Evolutionary conservation across 1,140 invertebrate genomes (phyloP), one percentile per base, ranked within the genome.

Genomic region (Nilaparvata lugens): DNA sequence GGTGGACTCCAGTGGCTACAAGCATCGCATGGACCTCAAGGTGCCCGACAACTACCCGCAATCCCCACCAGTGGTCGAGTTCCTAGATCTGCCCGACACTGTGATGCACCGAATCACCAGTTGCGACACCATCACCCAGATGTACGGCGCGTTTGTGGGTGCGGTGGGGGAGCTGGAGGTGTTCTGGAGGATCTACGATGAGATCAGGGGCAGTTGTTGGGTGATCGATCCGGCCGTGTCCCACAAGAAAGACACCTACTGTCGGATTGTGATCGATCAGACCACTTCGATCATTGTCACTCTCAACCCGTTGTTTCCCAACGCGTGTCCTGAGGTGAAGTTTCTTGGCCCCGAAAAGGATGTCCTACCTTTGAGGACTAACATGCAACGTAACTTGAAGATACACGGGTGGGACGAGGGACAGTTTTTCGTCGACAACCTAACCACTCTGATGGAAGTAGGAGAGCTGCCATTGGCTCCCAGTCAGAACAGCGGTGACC

Each of bases 321-420:
- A 60, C 24, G 60, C 64, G 28, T 63, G 68, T 40, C 75, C 73
- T 43, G 66, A 69, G 57, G 71, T 77, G 11, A 71, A 72, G 62
- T 71, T 77, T 62, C 61, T 73, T 23, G 75, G 75, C 16, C 70
- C 69, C 18, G 68, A 73, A 42, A 64, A 24, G n/a, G 65, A 70
- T 25, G 70, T 73, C 2, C 56, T 68, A 43, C 68, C 68, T 60
- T 67, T 67, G 40, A 67, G 42, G 57, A 56, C 69, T 11, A 61
- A 70, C 25, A 55, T 71, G 25, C 67, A 66, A 51, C 67, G 70
- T n/a, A 65, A 71, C 42, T 55, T 72, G 48, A 54, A 64, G 54
- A 61, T 23, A 35, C 54, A 19, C 40, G 65, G 18, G 5, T 60
- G 38, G 58, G 54, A 60, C 16, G 58, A 60, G 18, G 48, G 53